phyloP scores from a whole-genome alignment of 2,113 vertebrate genomes.

The Helogale parvula region DNA sequence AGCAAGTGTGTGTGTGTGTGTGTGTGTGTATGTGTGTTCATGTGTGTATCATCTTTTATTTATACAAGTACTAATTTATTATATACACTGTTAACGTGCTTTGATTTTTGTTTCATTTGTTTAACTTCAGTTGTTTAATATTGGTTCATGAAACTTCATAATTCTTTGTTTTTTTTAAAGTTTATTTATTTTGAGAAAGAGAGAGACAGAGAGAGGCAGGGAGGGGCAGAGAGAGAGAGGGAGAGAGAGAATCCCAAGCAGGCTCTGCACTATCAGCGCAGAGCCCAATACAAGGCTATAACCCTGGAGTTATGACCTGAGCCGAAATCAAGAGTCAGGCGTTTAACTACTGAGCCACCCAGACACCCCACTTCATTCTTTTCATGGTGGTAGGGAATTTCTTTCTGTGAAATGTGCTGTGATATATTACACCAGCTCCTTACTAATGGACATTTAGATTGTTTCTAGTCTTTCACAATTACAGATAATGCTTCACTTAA shows the following conservation, averaged over 20 bases:
- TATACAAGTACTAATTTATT: background rate
- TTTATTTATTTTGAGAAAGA: too few relatives aligned
- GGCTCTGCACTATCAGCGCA: too few relatives aligned
- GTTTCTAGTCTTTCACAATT: conserved; percentile 5
- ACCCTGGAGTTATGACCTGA: too few relatives aligned
- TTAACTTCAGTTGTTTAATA: conserved; percentile 4
- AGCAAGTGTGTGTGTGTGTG: background rate
- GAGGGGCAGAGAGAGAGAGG: too few relatives aligned
- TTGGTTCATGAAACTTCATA: background rate
- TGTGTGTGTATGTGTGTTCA: background rate
- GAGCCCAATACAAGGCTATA: too few relatives aligned
- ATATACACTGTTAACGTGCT: background rate
- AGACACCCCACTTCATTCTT: background rate
- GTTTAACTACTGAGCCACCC: too few relatives aligned
- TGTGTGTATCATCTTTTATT: background rate
- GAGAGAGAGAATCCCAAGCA: too few relatives aligned
- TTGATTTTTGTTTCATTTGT: conserved; percentile 30
- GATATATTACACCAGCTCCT: background rate
- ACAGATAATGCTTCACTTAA: background rate
- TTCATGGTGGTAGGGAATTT: conserved; percentile 37
- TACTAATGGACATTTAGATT: background rate
- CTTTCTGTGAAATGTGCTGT: background rate
- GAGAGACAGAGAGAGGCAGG: too few relatives aligned
- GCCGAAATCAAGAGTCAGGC: too few relatives aligned
- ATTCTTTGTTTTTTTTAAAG: background rate